Evolutionary conservation across 2,888 invertebrate species (phyloP).

Genomic region (Thyatira batis): DNA sequence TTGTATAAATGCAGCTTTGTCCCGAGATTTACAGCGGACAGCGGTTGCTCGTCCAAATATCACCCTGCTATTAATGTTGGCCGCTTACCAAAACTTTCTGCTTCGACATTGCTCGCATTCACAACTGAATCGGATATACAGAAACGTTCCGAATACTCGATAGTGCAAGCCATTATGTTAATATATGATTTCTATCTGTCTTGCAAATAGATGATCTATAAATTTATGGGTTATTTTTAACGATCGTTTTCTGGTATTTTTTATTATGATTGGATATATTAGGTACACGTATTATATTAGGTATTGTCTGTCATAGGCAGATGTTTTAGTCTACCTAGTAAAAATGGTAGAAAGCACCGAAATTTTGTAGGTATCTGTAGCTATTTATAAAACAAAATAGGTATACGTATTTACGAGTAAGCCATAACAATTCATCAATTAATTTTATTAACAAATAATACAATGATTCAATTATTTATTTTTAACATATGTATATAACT

Average conservation of each 20-base stretch:
- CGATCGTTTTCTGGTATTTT: background rate
- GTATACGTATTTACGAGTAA: too few species aligned
- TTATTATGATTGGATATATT: too few species aligned
- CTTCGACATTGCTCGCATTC: conserved; percentile 42
- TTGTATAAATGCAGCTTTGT: conserved; percentile 51
- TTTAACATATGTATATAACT: too few species aligned
- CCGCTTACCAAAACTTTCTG: conserved; percentile 54
- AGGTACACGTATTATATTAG: too few species aligned
- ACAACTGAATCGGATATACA: conserved; percentile 21
- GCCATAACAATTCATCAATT: too few species aligned
- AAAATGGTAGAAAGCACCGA: too few species aligned
- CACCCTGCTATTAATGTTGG: conserved; percentile 56
- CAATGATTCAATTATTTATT: too few species aligned
- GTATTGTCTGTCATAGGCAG: too few species aligned
- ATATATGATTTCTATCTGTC: background rate
- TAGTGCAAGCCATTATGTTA: background rate
- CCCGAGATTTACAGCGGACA: conserved; percentile 49
- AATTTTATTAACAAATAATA: too few species aligned
- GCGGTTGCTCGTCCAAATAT: conserved; percentile 47
- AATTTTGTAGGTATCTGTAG: too few species aligned
- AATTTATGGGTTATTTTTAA: background rate
- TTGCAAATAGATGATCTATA: background rate
- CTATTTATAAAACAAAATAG: too few species aligned
- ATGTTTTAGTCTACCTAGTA: too few species aligned
- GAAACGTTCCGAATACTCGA: conserved; percentile 16